Base-by-base conservation (phyloP, 2,888 invertebrate genomes). In the Aphelenchoides bicaudatus region DNA sequence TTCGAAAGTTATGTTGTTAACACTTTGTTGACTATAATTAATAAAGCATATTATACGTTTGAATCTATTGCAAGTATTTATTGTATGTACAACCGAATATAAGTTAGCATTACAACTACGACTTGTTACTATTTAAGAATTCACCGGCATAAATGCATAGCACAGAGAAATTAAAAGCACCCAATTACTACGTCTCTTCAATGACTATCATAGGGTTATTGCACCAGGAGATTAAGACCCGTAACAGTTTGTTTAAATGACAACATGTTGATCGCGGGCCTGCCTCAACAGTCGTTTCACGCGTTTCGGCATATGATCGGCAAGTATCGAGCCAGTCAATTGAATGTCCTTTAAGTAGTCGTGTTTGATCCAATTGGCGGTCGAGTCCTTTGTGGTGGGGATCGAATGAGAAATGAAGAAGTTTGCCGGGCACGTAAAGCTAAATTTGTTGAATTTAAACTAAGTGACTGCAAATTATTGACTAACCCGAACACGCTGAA, bases 241-340 rank as follows among this genome's bases (percentile, higher is more conserved):
- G 43, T 43, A 43, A 43, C 16, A 43, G 23, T 10, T 34, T 19
- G 5, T 16, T 49, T 39, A 51, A 47, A 47, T 23, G 5, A 19
- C 5, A 25, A 47, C 48, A 19, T 8, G 10, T 21, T 53, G n/a
- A 19, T 53, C 53, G 4, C 47, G 2, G 16, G 51, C 53, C 16
- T 37, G 46, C 39, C 85, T 84, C 51, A 90, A 81, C 23, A 88
- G 87, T 67, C 85, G 83, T 69, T 86, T 84, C 19, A 90, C 86
- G 78, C 87, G 87, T 78, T 89, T 87, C 0, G 91, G 90, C 48
- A 90, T 82, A 79, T 91, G 91, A 80, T 91, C 90, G 1, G 88
- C 83, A 3, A 90, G 79, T 88, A 90, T 90, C 49, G 87, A 84
- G 4, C 89, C 88, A 86, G 89, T 88, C 52, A 91, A 88, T 70